A percentile compares a stretch with the other conserved stretches of the same genome.
Evolutionary conservation across 2,797 vertebrate species (phyloP).

Genomic region (Otus scops): DNA sequence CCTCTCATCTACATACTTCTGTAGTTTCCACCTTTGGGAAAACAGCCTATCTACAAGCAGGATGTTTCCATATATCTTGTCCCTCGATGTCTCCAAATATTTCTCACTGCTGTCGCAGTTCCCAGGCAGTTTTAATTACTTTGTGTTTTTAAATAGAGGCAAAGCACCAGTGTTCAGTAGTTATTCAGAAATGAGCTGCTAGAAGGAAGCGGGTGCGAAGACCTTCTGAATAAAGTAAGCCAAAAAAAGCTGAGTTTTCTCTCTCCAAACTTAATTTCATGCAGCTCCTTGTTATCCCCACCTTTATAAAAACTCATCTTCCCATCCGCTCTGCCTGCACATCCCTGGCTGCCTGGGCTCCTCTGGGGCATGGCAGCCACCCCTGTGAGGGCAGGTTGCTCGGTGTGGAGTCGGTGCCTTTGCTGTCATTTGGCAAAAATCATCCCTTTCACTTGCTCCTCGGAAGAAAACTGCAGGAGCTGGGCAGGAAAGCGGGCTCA

Average conservation of each 20-base stretch:
- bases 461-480: neutral
- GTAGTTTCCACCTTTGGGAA: conserved; percentile 46
- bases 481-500: neutral
- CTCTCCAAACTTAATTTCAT: conserved; percentile 30
- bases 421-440: conserved; percentile 22
- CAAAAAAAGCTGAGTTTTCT: conserved; percentile 6
- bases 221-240: conserved; percentile 7
- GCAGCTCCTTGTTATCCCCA: neutral
- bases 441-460: neutral
- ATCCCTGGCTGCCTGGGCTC: conserved; percentile 5
- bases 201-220: conserved; percentile 12
- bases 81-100: conserved; percentile 1
- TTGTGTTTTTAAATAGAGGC: conserved; percentile 3
- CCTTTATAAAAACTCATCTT: conserved; percentile 10
- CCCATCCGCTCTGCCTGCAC: neutral
- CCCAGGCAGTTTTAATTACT: conserved; percentile 41
- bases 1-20: conserved; percentile 39
- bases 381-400: neutral
- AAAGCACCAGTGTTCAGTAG: conserved; percentile 32
- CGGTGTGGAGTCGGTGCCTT: neutral
- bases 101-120: conserved; percentile 36
- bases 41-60: conserved; percentile 29
- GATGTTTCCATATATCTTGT: conserved; percentile 28
- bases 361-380: conserved; percentile 29
- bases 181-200: conserved; percentile 15